A percentile compares a stretch with the other conserved stretches of the same genome.
These are phyloP conservation scores for Ctenopoma multispine DNA, from an alignment of 2,797 vertebrate species.

Conservation along the genomic window DNA sequence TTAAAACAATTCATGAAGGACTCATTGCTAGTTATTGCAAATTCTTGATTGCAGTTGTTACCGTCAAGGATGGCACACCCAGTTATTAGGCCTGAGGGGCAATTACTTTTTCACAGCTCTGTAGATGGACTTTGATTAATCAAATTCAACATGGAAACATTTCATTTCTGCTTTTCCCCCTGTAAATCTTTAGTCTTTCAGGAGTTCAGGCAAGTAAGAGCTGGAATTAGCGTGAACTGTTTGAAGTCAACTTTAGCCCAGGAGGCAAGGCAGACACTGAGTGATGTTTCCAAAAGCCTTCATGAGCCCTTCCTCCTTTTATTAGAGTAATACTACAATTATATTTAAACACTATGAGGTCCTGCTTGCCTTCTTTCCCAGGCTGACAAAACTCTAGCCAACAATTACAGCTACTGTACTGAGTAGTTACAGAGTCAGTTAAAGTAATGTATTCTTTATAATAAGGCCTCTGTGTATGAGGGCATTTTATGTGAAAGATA, in stretches of 20 bases:
- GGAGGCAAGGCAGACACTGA: constrained; percentile 24
- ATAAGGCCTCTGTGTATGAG: background rate
- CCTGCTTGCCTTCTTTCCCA: constrained; percentile 8
- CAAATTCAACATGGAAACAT: no score
- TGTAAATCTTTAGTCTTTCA: constrained; percentile 6
- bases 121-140: background rate
- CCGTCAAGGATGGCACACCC: no score
- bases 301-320: constrained; percentile 20
- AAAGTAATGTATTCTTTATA: background rate
- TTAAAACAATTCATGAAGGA: no score
- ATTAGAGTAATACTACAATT: background rate
- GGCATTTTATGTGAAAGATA: background rate
- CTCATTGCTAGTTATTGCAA: no score
- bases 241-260: constrained; percentile 28
- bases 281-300: constrained; percentile 31
- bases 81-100: no score
- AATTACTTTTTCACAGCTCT: no score
- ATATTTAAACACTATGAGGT: constrained; percentile 22
- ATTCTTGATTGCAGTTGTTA: no score
- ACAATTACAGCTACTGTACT: background rate
- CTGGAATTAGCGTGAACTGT: constrained; percentile 24
- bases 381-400: background rate
- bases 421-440: background rate
- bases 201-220: constrained; percentile 26
- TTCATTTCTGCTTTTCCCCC: no score